These are phyloP conservation scores for Cydia amplana DNA, from an alignment of 1,140 invertebrate genomes.

Conservation along the genomic window DNA sequence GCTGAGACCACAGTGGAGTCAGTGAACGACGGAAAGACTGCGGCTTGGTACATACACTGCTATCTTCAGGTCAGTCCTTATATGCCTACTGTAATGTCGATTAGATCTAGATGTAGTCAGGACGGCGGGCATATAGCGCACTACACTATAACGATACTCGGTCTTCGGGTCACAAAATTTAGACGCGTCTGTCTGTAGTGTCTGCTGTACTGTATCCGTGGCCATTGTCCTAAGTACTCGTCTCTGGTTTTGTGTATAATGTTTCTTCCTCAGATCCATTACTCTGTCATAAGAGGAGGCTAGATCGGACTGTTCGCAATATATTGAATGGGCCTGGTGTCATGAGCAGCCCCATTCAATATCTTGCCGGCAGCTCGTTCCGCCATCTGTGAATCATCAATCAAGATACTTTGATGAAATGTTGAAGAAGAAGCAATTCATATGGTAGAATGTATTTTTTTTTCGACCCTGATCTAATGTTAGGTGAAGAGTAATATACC, in stretches of 20 bases:
- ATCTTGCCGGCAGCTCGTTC: neutral
- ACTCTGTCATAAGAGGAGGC: neutral
- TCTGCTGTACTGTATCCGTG: too few relatives aligned
- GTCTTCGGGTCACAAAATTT: too few relatives aligned
- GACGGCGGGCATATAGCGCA: too few relatives aligned
- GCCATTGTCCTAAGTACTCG: too few relatives aligned
- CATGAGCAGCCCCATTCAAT: neutral
- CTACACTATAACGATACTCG: too few relatives aligned
- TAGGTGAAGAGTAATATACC: too few relatives aligned
- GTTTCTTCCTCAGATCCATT: neutral
- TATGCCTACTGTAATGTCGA: neutral
- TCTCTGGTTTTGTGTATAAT: neutral
- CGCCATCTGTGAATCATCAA: neutral
- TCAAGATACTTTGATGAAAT: neutral
- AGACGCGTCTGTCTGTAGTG: too few relatives aligned
- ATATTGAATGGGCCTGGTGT: constrained; percentile 6
- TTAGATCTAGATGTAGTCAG: too few relatives aligned
- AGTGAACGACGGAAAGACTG: constrained; percentile 98
- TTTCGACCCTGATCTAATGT: too few relatives aligned
- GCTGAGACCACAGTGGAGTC: constrained; percentile 98
- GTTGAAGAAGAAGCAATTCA: neutral
- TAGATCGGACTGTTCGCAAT: neutral
- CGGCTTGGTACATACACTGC: constrained; percentile 97
- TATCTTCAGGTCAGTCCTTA: constrained; percentile 88
- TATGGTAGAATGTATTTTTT: too few relatives aligned